These are phyloP conservation scores for Zeugodacus cucurbitae DNA, from an alignment of 1,140 invertebrate genomes.

Conservation along the genomic window DNA sequence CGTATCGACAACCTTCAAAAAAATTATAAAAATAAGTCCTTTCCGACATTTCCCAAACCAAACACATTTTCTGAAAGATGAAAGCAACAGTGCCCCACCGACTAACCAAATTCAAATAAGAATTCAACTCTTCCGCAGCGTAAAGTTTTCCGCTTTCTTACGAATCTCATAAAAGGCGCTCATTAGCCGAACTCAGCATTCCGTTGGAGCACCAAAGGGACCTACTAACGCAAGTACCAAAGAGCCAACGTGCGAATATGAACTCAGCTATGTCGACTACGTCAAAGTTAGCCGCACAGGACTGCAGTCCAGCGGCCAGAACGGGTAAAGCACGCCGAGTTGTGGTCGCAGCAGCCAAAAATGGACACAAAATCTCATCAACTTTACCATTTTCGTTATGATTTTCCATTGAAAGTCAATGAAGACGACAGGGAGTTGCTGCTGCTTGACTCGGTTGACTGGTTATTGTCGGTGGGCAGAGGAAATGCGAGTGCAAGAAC, in stretches of 20 bases:
- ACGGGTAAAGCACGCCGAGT: conserved; percentile 18
- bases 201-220: not conserved
- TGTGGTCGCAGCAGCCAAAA: not conserved
- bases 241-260: not conserved
- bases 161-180: conserved; percentile 3
- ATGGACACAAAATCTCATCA: conserved; percentile 37
- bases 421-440: not conserved
- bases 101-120: too few relatives aligned
- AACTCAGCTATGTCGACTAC: not conserved
- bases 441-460: not conserved
- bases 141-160: not conserved
- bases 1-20: too few relatives aligned
- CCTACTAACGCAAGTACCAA: not conserved
- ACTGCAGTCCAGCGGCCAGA: not conserved
- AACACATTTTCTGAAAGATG: too few relatives aligned
- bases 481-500: not conserved
- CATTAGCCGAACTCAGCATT: conserved; percentile 17
- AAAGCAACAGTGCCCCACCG: too few relatives aligned
- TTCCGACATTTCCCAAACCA: too few relatives aligned
- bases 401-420: conserved; percentile 35
- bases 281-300: not conserved
- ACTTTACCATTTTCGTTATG: conserved; percentile 35
- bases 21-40: too few relatives aligned
- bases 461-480: not conserved
- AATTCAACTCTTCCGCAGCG: too few relatives aligned